These are phyloP conservation scores for Xestoiulus laeticollis DNA, from an alignment of 2,888 invertebrate species.

Conservation along the genomic window DNA sequence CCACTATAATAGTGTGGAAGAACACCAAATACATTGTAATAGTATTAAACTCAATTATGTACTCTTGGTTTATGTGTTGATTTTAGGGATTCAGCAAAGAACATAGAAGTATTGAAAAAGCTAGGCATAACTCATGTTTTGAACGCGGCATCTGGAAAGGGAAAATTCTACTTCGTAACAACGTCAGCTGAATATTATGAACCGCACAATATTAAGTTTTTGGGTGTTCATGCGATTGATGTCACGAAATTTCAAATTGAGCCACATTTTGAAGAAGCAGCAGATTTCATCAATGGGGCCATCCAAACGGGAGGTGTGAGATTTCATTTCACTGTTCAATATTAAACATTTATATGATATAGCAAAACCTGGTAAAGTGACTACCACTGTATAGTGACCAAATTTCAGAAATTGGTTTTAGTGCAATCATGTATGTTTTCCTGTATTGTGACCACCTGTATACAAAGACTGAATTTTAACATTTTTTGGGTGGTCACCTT, in stretches of 20 bases:
- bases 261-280: conserved; percentile 64
- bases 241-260: conserved; percentile 64
- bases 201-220: conserved; percentile 63
- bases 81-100: conserved; percentile 64
- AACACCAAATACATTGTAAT: too few relatives aligned
- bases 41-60: too few relatives aligned
- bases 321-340: too few relatives aligned
- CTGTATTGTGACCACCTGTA: too few relatives aligned
- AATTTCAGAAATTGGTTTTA: too few relatives aligned
- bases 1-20: too few relatives aligned
- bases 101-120: conserved; percentile 61
- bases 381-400: too few relatives aligned
- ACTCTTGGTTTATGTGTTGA: not conserved
- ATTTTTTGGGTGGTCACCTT: too few relatives aligned
- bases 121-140: conserved; percentile 66
- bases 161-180: conserved; percentile 63
- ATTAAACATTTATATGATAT: not conserved
- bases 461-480: too few relatives aligned
- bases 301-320: conserved; percentile 60
- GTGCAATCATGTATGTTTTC: too few relatives aligned
- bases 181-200: conserved; percentile 63
- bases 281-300: conserved; percentile 65
- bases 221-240: conserved; percentile 66
- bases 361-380: too few relatives aligned
- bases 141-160: conserved; percentile 66